Percentiles rank a stretch among this genome's conserved stretches.
Conservation (phyloP, 2,113 vertebrate genomes). For the Lamprotornis superbus region DNA sequence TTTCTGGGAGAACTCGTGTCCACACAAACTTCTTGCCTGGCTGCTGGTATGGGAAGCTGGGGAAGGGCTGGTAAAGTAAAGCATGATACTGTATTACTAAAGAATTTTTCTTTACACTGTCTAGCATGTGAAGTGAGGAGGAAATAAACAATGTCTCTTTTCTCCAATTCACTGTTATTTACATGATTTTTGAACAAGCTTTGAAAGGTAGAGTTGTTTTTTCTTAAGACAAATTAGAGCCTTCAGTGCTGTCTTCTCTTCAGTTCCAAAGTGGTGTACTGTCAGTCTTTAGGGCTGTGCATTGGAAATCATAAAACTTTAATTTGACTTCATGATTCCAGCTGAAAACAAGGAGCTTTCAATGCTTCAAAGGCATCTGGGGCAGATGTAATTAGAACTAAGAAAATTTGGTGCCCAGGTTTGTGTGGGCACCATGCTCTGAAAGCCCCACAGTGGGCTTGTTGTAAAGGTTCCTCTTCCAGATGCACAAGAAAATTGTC, state of each 20-base stretch:
- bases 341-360: neutral
- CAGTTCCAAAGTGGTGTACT: neutral
- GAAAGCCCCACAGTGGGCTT: neutral
- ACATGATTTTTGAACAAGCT: neutral
- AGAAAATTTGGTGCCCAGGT: neutral
- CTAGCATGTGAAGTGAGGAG: neutral
- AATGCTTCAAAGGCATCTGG: neutral
- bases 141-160: neutral
- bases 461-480: neutral
- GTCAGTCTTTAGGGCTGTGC: neutral
- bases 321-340: neutral
- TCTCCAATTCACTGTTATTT: neutral
- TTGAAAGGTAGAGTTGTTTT: conserved; percentile 40
- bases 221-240: conserved; percentile 13
- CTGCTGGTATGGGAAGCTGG: neutral
- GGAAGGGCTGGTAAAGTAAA: neutral
- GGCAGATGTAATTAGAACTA: neutral
- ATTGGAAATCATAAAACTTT: neutral
- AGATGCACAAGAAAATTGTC: neutral
- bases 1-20: neutral
- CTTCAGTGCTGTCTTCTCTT: neutral
- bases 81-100: neutral
- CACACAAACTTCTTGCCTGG: neutral
- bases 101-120: neutral
- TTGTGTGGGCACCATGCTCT: neutral